A percentile compares a stretch with the other conserved stretches of the same genome.
phyloP scores from a whole-genome alignment of 2,113 vertebrate genomes.

The Centropristis striata region DNA sequence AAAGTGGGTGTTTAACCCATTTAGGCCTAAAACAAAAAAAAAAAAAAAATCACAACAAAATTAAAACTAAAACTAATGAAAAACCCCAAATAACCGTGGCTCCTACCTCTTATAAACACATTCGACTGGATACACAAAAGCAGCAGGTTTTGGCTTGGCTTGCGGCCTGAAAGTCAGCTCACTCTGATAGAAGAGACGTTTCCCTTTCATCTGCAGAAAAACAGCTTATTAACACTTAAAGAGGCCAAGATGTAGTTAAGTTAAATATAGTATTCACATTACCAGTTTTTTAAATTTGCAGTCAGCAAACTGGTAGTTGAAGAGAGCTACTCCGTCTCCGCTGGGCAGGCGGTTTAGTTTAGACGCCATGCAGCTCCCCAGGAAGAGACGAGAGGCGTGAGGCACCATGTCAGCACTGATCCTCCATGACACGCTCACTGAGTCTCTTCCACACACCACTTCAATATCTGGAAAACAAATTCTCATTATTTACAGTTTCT shows the following conservation, averaged over 20 bases:
- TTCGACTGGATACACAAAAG: constrained; percentile 59
- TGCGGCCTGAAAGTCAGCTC: constrained; percentile 74
- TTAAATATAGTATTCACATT: background rate
- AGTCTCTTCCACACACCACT: constrained; percentile 59
- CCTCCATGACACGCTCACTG: constrained; percentile 67
- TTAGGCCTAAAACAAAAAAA: no score
- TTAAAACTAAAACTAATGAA: no score
- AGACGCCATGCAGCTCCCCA: constrained; percentile 78
- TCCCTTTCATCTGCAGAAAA: constrained; percentile 68
- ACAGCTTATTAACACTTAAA: rapidly evolving
- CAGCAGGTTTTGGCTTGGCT: constrained; percentile 36
- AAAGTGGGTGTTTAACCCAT: no score
- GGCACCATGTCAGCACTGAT: constrained; percentile 44
- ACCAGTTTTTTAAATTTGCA: constrained; percentile 80
- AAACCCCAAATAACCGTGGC: no score
- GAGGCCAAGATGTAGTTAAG: no score
- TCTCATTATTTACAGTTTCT: rapidly evolving
- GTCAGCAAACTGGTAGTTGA: constrained; percentile 53
- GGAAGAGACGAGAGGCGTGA: constrained; percentile 72
- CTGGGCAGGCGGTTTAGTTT: constrained; percentile 23
- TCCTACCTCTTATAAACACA: constrained; percentile 75
- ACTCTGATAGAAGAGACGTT: constrained; percentile 68
- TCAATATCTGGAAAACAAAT: constrained; percentile 67
- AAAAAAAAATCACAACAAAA: no score
- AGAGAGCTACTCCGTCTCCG: constrained; percentile 61